Base-by-base conservation (phyloP, 2,888 invertebrate genomes). In the Dione vanillae region DNA sequence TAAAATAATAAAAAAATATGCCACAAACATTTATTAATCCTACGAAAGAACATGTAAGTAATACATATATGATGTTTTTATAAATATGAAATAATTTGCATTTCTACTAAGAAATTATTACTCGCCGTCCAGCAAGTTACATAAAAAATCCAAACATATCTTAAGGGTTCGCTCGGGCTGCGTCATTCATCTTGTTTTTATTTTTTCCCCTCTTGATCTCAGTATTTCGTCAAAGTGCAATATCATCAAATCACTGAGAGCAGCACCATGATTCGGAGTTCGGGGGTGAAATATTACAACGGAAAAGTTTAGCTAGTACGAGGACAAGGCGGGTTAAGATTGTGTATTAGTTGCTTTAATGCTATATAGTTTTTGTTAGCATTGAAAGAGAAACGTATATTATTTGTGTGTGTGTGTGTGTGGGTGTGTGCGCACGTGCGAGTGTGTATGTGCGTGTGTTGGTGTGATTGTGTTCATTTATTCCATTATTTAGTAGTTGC, bases 181-280 rank as follows among this genome's bases (percentile, higher is more conserved):
- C 65, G 83, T 84, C 88, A 90, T 90, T 84, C 84, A 87, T 88
- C 89, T 89, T 89, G 86, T 87, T 87, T 86, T 84, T 82, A 80
- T 83, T 87, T 85, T 87, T 84, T 83, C 80, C 78, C 80, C 77
- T 79, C 67, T 78, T 78, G 80, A 81, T 79, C 80, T 78, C 78
- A 77, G 80, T 83, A 84, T 86, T 27, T 86, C 88, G 86, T 87
- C 87, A 91, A 93, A 91, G 88, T 92, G 93, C 93, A 93, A 89
- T 88, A 91, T 93, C 92, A 93, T 92, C 91, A 91, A 92, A 93
- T 92, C 92, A 91, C 89, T 90, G 91, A 90, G 91, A 90, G 91
- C 91, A 92, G 89, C 90, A 88, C 85, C 89, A 87, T 89, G 92
- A 92, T 93, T 85, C 83, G 83, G 65, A 79, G 82, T 82, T 80